These are phyloP conservation scores for Esox lucius DNA, from an alignment of 2,797 vertebrate species.

Conservation along the genomic window DNA sequence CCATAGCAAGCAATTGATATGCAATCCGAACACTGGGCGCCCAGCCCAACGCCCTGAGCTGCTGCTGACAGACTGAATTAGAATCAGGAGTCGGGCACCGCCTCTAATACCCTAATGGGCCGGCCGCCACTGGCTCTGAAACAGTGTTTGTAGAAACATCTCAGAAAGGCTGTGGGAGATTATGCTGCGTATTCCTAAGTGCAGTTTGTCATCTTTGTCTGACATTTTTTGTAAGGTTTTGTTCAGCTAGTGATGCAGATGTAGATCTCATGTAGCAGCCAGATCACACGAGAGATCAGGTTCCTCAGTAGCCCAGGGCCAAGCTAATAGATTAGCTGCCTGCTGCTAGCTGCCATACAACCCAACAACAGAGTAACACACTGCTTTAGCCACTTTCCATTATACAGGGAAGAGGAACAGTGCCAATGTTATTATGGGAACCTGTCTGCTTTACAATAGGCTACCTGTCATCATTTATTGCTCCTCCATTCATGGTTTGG, in stretches of 20 bases:
- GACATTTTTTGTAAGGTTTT: background rate
- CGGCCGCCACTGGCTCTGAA: no score
- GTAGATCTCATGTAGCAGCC: background rate
- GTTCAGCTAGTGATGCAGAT: background rate
- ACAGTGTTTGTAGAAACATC: background rate
- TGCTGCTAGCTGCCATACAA: background rate
- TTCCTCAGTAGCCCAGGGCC: background rate
- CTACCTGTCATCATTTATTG: background rate
- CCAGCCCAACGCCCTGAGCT: no score
- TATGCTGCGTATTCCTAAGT: background rate
- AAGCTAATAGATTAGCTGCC: constrained; percentile 12
- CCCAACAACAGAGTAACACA: background rate
- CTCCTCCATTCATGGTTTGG: background rate
- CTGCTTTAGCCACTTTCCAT: background rate
- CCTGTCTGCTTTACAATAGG: background rate
- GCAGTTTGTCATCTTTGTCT: background rate
- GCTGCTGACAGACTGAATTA: no score
- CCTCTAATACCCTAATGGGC: no score
- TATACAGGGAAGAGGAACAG: background rate
- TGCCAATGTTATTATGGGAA: background rate
- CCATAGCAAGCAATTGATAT: no score
- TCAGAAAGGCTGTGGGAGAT: background rate
- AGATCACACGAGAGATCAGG: constrained; percentile 7
- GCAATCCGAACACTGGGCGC: no score
- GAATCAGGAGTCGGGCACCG: no score